phyloP scores from a whole-genome alignment of 2,113 vertebrate species.

The Tragelaphus scriptus region DNA sequence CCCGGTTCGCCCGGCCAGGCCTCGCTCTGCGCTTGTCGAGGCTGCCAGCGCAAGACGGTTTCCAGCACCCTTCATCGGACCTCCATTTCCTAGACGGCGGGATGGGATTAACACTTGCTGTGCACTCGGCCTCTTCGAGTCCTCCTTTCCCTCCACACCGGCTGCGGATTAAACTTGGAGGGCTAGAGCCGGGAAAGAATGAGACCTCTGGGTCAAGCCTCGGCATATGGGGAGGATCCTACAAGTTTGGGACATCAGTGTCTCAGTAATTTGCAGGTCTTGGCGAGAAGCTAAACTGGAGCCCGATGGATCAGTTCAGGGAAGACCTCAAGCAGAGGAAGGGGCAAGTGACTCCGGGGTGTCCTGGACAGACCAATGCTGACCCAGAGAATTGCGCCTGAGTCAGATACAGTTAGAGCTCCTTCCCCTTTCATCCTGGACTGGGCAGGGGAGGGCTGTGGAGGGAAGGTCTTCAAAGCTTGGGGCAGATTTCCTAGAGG shows the following conservation, averaged over 20 bases:
- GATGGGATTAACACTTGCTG: not conserved
- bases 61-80: not conserved
- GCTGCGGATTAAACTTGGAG: not conserved
- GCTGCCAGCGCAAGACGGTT: not conserved
- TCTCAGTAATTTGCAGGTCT: not conserved
- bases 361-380: not conserved
- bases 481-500: not conserved
- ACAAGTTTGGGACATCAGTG: not conserved
- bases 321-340: not conserved
- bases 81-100: not conserved
- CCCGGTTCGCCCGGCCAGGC: not conserved
- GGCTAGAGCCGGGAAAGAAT: not conserved
- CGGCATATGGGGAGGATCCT: not conserved
- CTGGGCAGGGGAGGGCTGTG: not conserved
- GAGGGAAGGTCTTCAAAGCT: not conserved
- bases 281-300: not conserved
- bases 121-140: not conserved
- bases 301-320: not conserved
- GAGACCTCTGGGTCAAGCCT: not conserved
- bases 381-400: no score
- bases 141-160: not conserved
- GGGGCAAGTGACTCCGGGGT: fast-evolving
- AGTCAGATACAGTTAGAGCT: not conserved
- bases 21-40: fast-evolving
- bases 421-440: not conserved